Evolutionary conservation across 1,140 invertebrate genomes (phyloP).

Genomic region (Drosophila kikkawai): DNA sequence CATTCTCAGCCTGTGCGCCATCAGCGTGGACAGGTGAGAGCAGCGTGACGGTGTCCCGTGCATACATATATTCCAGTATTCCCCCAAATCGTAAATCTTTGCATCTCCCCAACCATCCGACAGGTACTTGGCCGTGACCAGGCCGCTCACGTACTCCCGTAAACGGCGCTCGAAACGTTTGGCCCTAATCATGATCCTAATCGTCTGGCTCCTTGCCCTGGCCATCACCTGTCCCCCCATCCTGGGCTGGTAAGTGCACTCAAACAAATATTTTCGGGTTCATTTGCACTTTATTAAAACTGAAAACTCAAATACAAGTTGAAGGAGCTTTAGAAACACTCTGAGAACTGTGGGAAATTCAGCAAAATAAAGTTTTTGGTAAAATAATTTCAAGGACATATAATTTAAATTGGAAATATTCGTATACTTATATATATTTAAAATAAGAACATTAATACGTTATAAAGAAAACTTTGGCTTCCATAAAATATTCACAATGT

Average conservation of each 20-base stretch:
- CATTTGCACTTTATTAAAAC: background rate
- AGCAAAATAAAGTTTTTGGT: too few species aligned
- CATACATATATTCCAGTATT: background rate
- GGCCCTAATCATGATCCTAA: slow-evolving; percentile 91
- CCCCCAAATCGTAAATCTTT: slow-evolving; percentile 32
- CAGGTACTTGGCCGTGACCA: slow-evolving; percentile 93
- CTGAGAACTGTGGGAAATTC: background rate
- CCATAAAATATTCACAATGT: background rate
- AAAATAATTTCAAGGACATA: too few species aligned
- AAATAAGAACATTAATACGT: background rate
- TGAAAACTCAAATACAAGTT: background rate
- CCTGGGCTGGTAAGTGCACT: slow-evolving; percentile 90
- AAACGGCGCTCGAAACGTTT: slow-evolving; percentile 91
- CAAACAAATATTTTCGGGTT: slow-evolving; percentile 45
- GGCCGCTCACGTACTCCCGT: slow-evolving; percentile 92
- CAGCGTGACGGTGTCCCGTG: slow-evolving; percentile 88
- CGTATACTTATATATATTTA: too few species aligned
- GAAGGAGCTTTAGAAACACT: background rate
- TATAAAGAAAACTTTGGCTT: background rate
- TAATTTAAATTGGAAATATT: too few species aligned
- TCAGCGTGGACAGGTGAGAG: slow-evolving; percentile 89
- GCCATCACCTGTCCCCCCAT: slow-evolving; percentile 94
- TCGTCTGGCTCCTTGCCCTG: slow-evolving; percentile 92
- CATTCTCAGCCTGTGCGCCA: slow-evolving; percentile 92
- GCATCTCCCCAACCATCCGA: slow-evolving; percentile 18